These are phyloP conservation scores for Dasypolia templi DNA, from an alignment of 2,888 invertebrate species.

Conservation along the genomic window DNA sequence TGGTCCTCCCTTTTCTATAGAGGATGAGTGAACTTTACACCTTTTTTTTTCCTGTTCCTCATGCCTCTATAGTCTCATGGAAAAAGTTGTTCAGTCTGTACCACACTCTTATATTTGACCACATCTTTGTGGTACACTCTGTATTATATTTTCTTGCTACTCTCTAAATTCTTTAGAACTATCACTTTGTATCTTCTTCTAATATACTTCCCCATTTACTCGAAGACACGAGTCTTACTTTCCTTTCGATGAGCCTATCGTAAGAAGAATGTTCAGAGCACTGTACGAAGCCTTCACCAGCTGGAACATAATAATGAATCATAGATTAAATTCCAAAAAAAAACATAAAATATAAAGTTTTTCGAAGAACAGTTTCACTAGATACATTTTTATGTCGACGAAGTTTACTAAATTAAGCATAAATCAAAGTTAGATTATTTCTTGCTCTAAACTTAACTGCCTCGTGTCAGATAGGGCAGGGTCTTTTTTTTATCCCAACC, in stretches of 20 bases:
- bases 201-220: background rate
- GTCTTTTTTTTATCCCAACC: conserved; percentile 7
- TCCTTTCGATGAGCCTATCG: conserved; percentile 53
- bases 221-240: background rate
- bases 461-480: background rate
- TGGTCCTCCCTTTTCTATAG: too few species aligned
- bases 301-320: conserved; percentile 74
- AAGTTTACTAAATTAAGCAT: conserved; percentile 32
- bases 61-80: too few species aligned
- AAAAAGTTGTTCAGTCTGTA: too few species aligned
- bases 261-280: conserved; percentile 82
- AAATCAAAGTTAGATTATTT: conserved; percentile 35
- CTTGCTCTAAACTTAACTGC: conserved; percentile 17
- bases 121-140: too few species aligned
- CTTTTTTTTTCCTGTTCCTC: too few species aligned
- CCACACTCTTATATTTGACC: too few species aligned
- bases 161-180: background rate
- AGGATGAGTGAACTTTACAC: too few species aligned
- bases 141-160: background rate
- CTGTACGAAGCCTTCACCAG: conserved; percentile 86
- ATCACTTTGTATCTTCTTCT: background rate
- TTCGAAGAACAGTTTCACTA: conserved; percentile 26
- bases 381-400: conserved; percentile 32
- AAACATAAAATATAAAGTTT: conserved; percentile 33
- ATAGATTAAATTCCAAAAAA: conserved; percentile 14